phyloP scores from a whole-genome alignment of 2,797 vertebrate genomes.

The Cuculus canorus region DNA sequence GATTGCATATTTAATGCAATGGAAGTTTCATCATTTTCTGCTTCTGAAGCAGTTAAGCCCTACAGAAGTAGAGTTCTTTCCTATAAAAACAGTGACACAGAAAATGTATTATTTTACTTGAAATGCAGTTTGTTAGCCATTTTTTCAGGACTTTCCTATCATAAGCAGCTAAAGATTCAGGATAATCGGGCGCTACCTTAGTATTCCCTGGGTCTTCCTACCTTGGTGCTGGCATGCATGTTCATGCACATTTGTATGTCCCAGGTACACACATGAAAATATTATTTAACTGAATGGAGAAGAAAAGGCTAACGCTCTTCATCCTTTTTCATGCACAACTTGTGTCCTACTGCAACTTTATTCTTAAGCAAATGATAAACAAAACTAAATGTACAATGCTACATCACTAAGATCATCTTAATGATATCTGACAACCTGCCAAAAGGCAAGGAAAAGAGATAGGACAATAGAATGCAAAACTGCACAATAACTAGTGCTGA shows the following conservation, averaged over 20 bases:
- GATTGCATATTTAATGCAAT: not conserved
- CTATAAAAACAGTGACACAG: not conserved
- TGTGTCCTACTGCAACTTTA: not conserved
- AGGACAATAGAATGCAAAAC: constrained; percentile 52
- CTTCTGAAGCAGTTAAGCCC: not conserved
- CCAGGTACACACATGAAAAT: not conserved
- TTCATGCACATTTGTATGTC: not conserved
- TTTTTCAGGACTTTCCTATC: not conserved
- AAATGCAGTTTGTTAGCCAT: not conserved
- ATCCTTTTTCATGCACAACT: not conserved
- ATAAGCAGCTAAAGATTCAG: not conserved
- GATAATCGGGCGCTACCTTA: not conserved
- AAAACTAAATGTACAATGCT: constrained; percentile 63
- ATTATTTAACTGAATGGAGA: not conserved
- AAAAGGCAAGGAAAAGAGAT: constrained; percentile 61
- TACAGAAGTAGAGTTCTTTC: not conserved
- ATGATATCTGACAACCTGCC: constrained; percentile 69
- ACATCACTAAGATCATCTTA: constrained; percentile 48
- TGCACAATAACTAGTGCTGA: constrained; percentile 37
- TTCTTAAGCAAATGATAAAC: constrained; percentile 27
- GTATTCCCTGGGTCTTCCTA: not conserved
- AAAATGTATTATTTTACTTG: not conserved
- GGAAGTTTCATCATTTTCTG: not conserved
- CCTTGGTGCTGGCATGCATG: not conserved
- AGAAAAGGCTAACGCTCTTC: not conserved